phyloP scores from a whole-genome alignment of 2,888 invertebrate species.

The Heteromurus nitidus region DNA sequence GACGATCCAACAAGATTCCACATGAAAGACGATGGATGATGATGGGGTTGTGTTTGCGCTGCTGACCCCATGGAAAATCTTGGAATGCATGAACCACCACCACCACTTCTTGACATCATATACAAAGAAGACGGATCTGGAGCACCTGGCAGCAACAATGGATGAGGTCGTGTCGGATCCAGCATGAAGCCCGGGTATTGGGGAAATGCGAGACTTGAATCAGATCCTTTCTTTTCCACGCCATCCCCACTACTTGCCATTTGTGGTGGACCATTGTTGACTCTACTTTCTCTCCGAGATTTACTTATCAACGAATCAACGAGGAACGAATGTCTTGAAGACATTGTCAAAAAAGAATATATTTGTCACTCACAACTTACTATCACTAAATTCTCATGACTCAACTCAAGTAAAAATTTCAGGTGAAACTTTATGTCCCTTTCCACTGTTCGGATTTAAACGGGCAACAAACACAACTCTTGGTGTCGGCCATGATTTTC shows the following conservation, averaged over 20 bases:
- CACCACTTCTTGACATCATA: constrained; percentile 1
- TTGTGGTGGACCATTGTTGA: not conserved
- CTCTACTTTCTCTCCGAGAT: constrained; percentile 17
- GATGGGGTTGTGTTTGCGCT: not conserved
- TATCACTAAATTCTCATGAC: too few species aligned
- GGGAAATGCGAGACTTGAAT: constrained; percentile 34
- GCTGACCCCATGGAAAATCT: not conserved
- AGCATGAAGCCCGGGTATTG: constrained; percentile 1
- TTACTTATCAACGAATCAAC: constrained; percentile 48
- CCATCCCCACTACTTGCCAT: not conserved
- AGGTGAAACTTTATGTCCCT: too few species aligned
- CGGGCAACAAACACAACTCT: not conserved
- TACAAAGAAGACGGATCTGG: constrained; percentile 18
- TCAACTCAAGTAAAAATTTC: too few species aligned
- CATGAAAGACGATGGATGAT: constrained; percentile 9
- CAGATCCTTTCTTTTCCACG: not conserved
- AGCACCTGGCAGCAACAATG: not conserved
- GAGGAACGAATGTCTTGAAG: constrained; percentile 36
- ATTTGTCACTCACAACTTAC: too few species aligned
- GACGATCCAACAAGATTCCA: constrained; percentile 48
- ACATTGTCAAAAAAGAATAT: too few species aligned
- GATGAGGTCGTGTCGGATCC: not conserved
- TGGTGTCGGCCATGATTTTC: constrained; percentile 22
- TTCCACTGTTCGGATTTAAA: too few species aligned
- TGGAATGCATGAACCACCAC: not conserved